phyloP scores from a whole-genome alignment of 2,113 vertebrate species.

The Cariama cristata region DNA sequence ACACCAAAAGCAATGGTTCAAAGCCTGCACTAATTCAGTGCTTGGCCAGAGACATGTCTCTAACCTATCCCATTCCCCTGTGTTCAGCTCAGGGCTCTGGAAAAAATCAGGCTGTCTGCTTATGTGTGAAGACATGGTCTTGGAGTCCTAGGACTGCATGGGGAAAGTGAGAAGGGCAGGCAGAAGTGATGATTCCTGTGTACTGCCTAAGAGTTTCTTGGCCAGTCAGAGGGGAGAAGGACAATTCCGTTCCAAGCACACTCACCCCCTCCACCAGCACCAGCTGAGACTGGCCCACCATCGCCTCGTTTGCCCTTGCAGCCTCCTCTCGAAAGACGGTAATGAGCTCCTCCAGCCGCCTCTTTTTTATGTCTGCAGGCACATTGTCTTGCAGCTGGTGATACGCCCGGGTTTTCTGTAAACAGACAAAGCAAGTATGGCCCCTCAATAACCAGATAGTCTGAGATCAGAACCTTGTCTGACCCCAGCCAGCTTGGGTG shows the following conservation, averaged over 20 bases:
- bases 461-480: neutral
- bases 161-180: neutral
- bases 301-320: neutral
- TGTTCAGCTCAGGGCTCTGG: neutral
- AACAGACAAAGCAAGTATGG: neutral
- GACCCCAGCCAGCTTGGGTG: neutral
- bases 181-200: neutral
- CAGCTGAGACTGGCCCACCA: slow-evolving; percentile 50
- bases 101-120: neutral
- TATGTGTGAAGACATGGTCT: rapidly evolving
- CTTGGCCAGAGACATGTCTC: neutral
- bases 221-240: neutral
- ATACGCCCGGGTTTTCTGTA: slow-evolving; percentile 27
- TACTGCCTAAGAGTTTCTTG: neutral
- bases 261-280: slow-evolving; percentile 71
- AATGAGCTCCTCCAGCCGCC: slow-evolving; percentile 58
- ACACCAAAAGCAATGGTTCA: neutral
- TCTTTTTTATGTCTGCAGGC: neutral
- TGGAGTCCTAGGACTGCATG: neutral
- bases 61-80: neutral
- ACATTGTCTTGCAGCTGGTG: slow-evolving; percentile 54
- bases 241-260: neutral
- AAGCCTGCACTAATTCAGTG: neutral
- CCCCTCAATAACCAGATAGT: neutral
- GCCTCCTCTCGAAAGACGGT: slow-evolving; percentile 42